Percentiles rank a stretch among this genome's conserved stretches.
These are phyloP conservation scores for Trachymyrmex septentrionalis DNA, from an alignment of 1,140 invertebrate species.

Conservation along the genomic window DNA sequence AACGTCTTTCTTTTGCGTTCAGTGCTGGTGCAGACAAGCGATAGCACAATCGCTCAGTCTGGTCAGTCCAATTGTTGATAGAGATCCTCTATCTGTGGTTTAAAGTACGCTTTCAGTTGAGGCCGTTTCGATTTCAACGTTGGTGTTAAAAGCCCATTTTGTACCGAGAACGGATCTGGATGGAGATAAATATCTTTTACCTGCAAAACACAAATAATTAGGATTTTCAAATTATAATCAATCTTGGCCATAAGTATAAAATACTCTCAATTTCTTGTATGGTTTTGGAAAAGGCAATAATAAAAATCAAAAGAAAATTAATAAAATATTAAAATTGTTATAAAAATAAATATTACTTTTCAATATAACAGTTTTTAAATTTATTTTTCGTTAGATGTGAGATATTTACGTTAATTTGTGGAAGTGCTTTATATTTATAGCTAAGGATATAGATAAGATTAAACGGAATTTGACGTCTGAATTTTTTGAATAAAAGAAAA, in stretches of 20 bases:
- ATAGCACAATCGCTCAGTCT: slow-evolving; percentile 76
- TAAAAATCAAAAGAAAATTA: too few relatives aligned
- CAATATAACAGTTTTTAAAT: too few relatives aligned
- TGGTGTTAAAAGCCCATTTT: slow-evolving; percentile 98
- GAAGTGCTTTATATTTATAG: too few relatives aligned
- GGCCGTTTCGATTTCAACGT: slow-evolving; percentile 98
- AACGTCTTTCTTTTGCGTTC: slow-evolving; percentile 31
- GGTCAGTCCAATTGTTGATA: slow-evolving; percentile 88
- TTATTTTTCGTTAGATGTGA: too few relatives aligned
- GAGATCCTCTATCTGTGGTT: slow-evolving; percentile 96
- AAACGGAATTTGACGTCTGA: not conserved
- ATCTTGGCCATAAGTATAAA: too few relatives aligned
- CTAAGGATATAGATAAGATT: not conserved
- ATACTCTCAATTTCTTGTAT: too few relatives aligned
- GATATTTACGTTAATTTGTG: too few relatives aligned
- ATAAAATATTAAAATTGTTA: too few relatives aligned
- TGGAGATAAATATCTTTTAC: slow-evolving; percentile 98
- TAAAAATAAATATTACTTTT: too few relatives aligned
- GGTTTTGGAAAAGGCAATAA: too few relatives aligned
- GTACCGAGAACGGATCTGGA: slow-evolving; percentile 97
- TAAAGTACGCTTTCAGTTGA: slow-evolving; percentile 95
- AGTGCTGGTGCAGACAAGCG: slow-evolving; percentile 59
- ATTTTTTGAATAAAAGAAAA: not conserved
- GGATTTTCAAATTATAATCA: not conserved
- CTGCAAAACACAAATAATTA: slow-evolving; percentile 86